Evolutionary conservation across 2,888 invertebrate species (phyloP).

Genomic region (Mystacides longicornis): DNA sequence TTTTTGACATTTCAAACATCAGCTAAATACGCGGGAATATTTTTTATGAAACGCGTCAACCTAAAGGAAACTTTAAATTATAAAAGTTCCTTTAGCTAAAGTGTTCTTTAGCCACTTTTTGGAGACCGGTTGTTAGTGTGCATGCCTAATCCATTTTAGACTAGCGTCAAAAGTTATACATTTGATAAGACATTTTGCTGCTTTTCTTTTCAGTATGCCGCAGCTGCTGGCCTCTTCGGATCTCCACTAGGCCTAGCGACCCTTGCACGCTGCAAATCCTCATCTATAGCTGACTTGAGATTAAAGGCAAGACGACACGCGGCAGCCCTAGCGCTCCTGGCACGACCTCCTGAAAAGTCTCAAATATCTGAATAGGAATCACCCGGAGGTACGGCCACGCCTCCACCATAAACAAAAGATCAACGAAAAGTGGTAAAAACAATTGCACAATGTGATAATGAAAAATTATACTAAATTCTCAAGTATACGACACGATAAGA

Average conservation of each 20-base stretch:
- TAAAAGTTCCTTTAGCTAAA: too few relatives aligned
- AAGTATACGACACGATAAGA: too few relatives aligned
- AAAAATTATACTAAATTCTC: too few relatives aligned
- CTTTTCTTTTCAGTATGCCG: constrained; percentile 45
- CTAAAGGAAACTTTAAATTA: too few relatives aligned
- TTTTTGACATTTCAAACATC: too few relatives aligned
- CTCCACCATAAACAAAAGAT: neutral
- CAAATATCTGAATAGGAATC: constrained; percentile 26
- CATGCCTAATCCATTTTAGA: too few relatives aligned
- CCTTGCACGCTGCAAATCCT: constrained; percentile 76
- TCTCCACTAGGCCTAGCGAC: constrained; percentile 70
- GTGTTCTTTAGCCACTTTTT: too few relatives aligned
- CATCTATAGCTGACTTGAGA: constrained; percentile 89
- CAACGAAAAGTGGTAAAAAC: neutral
- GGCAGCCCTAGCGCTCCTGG: constrained; percentile 71
- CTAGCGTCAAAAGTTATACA: too few relatives aligned
- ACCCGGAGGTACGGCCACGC: neutral
- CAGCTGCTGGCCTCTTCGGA: constrained; percentile 57
- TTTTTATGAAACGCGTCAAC: too few relatives aligned
- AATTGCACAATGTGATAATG: neutral
- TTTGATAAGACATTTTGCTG: too few relatives aligned
- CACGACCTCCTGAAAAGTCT: constrained; percentile 31
- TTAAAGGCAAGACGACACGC: constrained; percentile 91
- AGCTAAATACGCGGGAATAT: too few relatives aligned
- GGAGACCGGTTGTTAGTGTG: too few relatives aligned